phyloP scores from a whole-genome alignment of 2,888 invertebrate genomes.

The Brachypalpus laphriformis region DNA sequence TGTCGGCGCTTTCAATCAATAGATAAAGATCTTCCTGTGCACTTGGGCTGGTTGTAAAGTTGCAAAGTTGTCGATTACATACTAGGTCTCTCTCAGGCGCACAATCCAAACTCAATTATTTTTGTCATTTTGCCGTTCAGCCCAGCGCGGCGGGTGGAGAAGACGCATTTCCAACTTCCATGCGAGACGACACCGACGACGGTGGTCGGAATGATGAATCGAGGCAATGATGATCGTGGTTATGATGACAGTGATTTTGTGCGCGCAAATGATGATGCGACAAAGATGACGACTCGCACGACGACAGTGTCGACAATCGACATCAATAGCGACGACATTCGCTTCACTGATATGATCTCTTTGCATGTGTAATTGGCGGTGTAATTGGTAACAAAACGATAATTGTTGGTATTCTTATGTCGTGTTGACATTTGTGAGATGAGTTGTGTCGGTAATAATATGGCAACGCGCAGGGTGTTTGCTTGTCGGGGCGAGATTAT shows the following conservation, averaged over 20 bases:
- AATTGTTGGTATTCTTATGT: constrained; percentile 56
- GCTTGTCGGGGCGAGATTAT: neutral
- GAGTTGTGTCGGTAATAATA: constrained; percentile 11
- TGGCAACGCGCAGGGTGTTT: constrained; percentile 25
- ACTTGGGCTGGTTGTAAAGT: constrained; percentile 64
- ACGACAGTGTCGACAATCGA: constrained; percentile 21
- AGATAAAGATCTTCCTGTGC: constrained; percentile 68
- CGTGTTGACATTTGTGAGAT: constrained; percentile 69
- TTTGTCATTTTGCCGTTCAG: constrained; percentile 38
- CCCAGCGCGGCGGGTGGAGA: neutral
- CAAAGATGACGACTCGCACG: constrained; percentile 16
- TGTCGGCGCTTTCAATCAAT: constrained; percentile 72
- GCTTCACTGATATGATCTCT: constrained; percentile 53
- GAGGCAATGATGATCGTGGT: constrained; percentile 58
- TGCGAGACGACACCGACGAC: neutral
- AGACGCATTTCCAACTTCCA: constrained; percentile 45
- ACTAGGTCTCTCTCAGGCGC: constrained; percentile 19
- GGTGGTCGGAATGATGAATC: constrained; percentile 60
- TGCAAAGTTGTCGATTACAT: constrained; percentile 56
- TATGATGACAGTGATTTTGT: constrained; percentile 67
- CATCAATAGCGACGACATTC: constrained; percentile 32
- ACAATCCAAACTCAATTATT: constrained; percentile 69
- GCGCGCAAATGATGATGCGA: constrained; percentile 63
- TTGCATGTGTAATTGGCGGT: constrained; percentile 73
- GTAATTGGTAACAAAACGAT: constrained; percentile 73